Conservation (phyloP, 2,888 invertebrate genomes). For the Metacarcinus magister region DNA sequence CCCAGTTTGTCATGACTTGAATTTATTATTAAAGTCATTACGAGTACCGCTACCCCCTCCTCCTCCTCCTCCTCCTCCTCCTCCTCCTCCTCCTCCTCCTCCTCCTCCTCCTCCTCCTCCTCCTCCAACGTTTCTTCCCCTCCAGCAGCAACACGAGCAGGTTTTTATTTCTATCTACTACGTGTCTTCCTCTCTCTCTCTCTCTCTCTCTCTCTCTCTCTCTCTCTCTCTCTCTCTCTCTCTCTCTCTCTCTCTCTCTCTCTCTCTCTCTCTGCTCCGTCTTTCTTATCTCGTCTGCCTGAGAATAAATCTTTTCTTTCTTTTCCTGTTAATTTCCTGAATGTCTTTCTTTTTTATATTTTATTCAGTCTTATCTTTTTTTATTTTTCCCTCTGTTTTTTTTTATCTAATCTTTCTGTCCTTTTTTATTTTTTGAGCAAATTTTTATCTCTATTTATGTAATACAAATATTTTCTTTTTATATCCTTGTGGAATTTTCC, state of each 20-base stretch:
- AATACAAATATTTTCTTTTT: neutral
- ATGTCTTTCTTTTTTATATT: neutral
- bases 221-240: neutral
- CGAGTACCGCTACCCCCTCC: neutral
- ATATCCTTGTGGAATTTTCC: neutral
- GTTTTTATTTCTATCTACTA: neutral
- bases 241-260: neutral
- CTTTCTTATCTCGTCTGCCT: neutral
- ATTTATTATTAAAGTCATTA: too few species aligned
- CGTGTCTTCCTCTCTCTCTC: constrained; percentile 6
- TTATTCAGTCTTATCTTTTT: neutral
- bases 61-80: constrained; percentile 26
- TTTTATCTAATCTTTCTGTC: neutral
- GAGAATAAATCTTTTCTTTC: neutral
- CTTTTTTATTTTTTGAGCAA: neutral
- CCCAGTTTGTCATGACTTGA: too few species aligned
- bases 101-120: constrained; percentile 2
- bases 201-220: too few species aligned
- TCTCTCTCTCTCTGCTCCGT: neutral
- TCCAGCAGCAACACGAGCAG: neutral
- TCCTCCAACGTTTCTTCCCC: neutral
- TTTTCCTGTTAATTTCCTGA: neutral
- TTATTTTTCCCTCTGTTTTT: neutral
- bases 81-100: constrained; percentile 3
- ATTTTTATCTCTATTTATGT: neutral